Conservation (phyloP, 2,797 vertebrate species). For the Karalla daura region DNA sequence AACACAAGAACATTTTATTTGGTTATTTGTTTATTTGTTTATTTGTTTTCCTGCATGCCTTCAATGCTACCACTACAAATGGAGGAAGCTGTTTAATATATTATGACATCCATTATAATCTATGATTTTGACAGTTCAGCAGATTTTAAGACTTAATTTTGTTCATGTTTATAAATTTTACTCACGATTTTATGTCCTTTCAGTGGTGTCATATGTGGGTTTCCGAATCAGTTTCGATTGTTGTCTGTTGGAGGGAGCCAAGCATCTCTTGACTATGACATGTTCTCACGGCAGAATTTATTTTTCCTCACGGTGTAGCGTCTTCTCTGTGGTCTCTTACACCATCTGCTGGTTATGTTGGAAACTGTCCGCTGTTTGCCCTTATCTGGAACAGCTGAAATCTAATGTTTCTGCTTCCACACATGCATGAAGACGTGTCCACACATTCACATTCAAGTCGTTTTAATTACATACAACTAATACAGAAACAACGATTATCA, state of each 20-base stretch:
- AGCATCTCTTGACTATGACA: background rate
- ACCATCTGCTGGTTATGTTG: slow-evolving; percentile 63
- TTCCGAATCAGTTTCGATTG: slow-evolving; percentile 2
- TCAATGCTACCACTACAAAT: background rate
- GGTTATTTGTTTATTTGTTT: background rate
- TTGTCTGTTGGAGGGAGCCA: background rate
- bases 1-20: no score
- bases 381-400: background rate
- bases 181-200: background rate
- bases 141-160: background rate
- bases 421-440: background rate
- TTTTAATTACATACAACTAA: background rate
- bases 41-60: background rate
- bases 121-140: background rate
- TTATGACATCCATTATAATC: background rate
- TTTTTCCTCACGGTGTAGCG: background rate
- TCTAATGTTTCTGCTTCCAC: background rate
- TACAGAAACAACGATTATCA: background rate
- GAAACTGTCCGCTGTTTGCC: background rate
- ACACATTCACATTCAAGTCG: background rate
- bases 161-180: background rate
- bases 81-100: no score
- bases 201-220: background rate
- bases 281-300: background rate
- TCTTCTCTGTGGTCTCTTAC: slow-evolving; percentile 34